Evolutionary conservation across 2,113 vertebrate species (phyloP).

Genomic region (Nannobrachium achirus): DNA sequence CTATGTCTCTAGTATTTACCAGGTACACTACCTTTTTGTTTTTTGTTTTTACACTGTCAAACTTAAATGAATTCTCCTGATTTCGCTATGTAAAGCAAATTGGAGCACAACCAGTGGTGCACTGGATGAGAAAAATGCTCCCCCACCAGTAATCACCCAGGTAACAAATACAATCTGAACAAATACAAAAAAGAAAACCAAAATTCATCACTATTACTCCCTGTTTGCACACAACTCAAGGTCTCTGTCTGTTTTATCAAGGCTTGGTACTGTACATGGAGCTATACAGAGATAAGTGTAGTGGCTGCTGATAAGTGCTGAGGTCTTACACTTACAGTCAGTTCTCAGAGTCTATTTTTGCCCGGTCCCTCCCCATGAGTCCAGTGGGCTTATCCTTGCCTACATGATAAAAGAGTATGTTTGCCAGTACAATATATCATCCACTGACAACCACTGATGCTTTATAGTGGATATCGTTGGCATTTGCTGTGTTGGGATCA

Average conservation of each 20-base stretch:
- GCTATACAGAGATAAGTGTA: constrained; percentile 32
- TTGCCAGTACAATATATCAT: constrained; percentile 1
- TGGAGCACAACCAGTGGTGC: not conserved
- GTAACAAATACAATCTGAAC: not conserved
- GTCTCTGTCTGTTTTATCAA: not conserved
- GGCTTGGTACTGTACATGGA: constrained; percentile 10
- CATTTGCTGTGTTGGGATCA: constrained; percentile 7
- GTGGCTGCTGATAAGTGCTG: constrained; percentile 43
- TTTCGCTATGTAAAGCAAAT: not conserved
- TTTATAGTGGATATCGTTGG: not conserved
- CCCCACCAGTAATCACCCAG: not conserved
- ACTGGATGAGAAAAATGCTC: constrained; percentile 6
- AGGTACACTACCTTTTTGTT: too few species aligned
- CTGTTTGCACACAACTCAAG: constrained; percentile 1
- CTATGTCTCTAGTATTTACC: too few species aligned
- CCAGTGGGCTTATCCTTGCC: constrained; percentile 36
- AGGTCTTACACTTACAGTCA: not conserved
- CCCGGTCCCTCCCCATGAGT: not conserved
- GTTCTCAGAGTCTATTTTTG: constrained; percentile 13
- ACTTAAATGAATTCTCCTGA: too few species aligned
- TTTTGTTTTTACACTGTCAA: too few species aligned
- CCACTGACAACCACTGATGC: constrained; percentile 25
- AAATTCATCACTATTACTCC: not conserved
- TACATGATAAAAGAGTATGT: constrained; percentile 25
- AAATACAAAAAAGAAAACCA: not conserved